Evolutionary conservation across 2,888 invertebrate species (phyloP).

Genomic region (Temnothorax unifasciatus): DNA sequence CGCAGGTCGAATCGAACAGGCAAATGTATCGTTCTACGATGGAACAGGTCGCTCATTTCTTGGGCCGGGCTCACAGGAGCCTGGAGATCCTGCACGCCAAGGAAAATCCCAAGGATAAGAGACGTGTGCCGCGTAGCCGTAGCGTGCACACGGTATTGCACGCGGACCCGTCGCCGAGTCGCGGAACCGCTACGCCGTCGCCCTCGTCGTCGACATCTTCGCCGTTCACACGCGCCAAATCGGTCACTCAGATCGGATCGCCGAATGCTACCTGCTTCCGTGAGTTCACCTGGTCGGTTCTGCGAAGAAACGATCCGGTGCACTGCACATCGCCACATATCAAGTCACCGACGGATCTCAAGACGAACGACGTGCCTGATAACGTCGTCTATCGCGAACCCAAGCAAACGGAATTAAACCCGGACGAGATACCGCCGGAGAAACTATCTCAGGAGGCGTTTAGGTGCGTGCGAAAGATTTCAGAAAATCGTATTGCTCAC

Average conservation of each 20-base stretch:
- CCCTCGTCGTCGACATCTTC: constrained; percentile 71
- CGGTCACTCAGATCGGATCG: constrained; percentile 85
- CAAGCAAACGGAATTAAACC: constrained; percentile 83
- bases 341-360: constrained; percentile 75
- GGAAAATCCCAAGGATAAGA: constrained; percentile 78
- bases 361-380: constrained; percentile 68
- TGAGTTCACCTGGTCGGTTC: constrained; percentile 88
- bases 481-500: not conserved
- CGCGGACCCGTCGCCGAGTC: constrained; percentile 75
- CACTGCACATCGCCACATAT: constrained; percentile 76
- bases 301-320: constrained; percentile 80
- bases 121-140: constrained; percentile 87
- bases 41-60: constrained; percentile 90
- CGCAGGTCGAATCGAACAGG: constrained; percentile 90
- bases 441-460: constrained; percentile 90
- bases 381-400: constrained; percentile 84
- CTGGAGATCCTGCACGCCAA: constrained; percentile 87
- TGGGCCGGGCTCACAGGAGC: constrained; percentile 90
- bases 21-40: constrained; percentile 92
- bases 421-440: constrained; percentile 88
- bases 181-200: constrained; percentile 60
- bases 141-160: constrained; percentile 87
- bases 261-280: constrained; percentile 84
- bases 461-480: constrained; percentile 77
- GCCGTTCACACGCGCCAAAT: constrained; percentile 85